Base-by-base conservation (phyloP, 1,140 invertebrate species). In the Luehdorfia chinensis region DNA sequence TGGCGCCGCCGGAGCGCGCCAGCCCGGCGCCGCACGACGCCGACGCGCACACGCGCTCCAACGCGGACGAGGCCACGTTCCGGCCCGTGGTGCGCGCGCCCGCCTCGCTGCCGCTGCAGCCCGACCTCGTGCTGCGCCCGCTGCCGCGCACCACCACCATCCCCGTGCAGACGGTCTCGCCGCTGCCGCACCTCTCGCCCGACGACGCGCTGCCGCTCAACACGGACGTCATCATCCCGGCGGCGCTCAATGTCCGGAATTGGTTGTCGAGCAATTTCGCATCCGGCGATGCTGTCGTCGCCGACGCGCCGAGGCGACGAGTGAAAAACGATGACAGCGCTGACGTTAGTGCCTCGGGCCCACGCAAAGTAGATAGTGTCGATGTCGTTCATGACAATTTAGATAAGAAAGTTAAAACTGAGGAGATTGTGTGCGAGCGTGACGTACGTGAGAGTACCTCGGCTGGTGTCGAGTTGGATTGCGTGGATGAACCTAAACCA, bases 31-130 rank as follows among this genome's bases (percentile, higher is more conserved):
- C 55, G 87, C 91, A 76, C 8, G 89, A 91, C 50, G 84, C 88
- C 49, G 88, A 89, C 57, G 70, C 59, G 33, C 62, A 87, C 44
- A 91, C 91, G 41, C 84, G 88, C 57, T 86, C 90, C 68, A 92
- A 92, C 70, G 88, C 87, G 53, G 91, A 92, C 73, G 91, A 91
- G 76, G 86, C 88, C 5, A 71, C 89, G 2, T 92, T 91, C 65
- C 84, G 91, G 5, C 90, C 90, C 1, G 87, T 91, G 23, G 87
- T 91, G 50, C 69, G 75, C 53, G 83, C 83, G 6, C 66, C 75
- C 32, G 62, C 73, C 44, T 55, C 69, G 16, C 52, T 69, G 16
- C 66, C 69, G 31, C 66, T 48, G 3, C 45, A 53, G 43, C 50
- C 36, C 58, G 36, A 62, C 64, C 18, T 69, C 67, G 21, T 55